phyloP scores from a whole-genome alignment of 23 tunicate species.

The Ascidia mentula region DNA sequence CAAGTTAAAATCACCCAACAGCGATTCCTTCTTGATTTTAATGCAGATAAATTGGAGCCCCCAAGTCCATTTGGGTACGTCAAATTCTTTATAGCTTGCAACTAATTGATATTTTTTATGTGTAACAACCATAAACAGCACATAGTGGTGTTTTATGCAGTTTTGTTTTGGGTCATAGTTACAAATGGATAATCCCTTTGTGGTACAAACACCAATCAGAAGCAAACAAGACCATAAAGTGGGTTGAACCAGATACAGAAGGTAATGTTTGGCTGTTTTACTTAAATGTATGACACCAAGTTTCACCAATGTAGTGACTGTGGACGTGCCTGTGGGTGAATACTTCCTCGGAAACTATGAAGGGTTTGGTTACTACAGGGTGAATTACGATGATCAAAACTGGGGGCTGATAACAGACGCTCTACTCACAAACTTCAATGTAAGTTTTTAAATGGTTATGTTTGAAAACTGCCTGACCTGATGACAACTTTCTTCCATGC shows the following conservation, averaged over 20 bases:
- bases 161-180: slow-evolving; percentile 12
- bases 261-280: too few relatives aligned
- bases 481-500: neutral
- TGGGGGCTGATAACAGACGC: slow-evolving; percentile 38
- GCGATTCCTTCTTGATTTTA: slow-evolving; percentile 49
- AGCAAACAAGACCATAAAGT: neutral
- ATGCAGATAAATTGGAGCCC: slow-evolving; percentile 28
- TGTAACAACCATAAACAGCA: too few relatives aligned
- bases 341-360: slow-evolving; percentile 61
- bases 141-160: too few relatives aligned
- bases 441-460: neutral
- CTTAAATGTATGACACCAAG: too few relatives aligned
- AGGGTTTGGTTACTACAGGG: slow-evolving; percentile 71
- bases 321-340: neutral
- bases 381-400: slow-evolving; percentile 62
- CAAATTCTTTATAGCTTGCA: too few relatives aligned
- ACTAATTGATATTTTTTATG: too few relatives aligned
- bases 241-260: slow-evolving; percentile 16
- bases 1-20: slow-evolving; percentile 35
- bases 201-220: slow-evolving; percentile 13
- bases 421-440: neutral
- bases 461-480: neutral
- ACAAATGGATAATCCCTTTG: slow-evolving; percentile 27
- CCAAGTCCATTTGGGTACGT: slow-evolving; percentile 28
- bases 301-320: neutral